A percentile compares a stretch with the other conserved stretches of the same genome.
phyloP scores from a whole-genome alignment of 1,140 invertebrate species.

The Pemphigus obesinymphae region DNA sequence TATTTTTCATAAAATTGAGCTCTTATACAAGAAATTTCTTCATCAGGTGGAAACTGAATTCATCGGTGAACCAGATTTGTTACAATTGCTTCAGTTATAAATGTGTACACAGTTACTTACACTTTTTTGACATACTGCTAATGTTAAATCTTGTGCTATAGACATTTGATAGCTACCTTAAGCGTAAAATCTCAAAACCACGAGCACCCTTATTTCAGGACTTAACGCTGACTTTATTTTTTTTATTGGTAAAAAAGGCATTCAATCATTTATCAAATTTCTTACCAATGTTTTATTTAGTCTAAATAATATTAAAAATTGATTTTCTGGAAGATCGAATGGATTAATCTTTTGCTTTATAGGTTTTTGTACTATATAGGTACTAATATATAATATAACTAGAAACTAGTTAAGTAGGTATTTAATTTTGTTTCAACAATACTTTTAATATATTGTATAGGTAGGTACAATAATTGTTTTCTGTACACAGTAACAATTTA shows the following conservation, averaged over 20 bases:
- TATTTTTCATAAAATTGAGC: conserved; percentile 1
- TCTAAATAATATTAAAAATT: neutral
- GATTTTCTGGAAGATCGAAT: neutral
- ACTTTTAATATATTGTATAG: too few species aligned
- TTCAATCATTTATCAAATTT: neutral
- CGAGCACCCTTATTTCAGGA: neutral
- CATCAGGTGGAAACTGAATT: neutral
- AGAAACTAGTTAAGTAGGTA: too few species aligned
- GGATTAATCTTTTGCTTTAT: neutral
- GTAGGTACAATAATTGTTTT: too few species aligned
- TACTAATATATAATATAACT: too few species aligned
- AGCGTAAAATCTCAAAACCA: neutral
- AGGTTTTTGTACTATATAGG: neutral
- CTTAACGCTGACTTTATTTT: neutral
- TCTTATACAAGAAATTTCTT: neutral
- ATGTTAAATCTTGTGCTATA: neutral
- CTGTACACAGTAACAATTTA: too few species aligned
- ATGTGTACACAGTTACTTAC: neutral
- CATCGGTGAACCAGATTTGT: neutral
- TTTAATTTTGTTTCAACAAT: too few species aligned
- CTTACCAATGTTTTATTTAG: neutral
- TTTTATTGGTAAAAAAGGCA: neutral
- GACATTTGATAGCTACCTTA: neutral
- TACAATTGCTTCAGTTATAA: neutral
- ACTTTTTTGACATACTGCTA: neutral